phyloP scores from a whole-genome alignment of 2,797 vertebrate genomes.

The Danio choprae region DNA sequence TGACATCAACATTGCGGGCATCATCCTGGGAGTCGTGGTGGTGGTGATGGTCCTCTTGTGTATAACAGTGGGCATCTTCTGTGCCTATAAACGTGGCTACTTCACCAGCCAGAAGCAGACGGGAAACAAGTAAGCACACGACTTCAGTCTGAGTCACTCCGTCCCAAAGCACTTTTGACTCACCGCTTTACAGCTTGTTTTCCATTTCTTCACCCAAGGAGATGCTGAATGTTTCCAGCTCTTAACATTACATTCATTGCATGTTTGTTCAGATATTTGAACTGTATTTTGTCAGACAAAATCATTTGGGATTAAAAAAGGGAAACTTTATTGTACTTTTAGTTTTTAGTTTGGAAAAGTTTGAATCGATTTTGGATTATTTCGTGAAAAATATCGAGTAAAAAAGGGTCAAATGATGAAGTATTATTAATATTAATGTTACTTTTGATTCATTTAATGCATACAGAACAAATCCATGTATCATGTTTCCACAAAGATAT shows the following conservation, averaged over 20 bases:
- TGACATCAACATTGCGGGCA: constrained; percentile 90
- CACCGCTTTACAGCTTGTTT: constrained; percentile 11
- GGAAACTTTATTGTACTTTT: too few species aligned
- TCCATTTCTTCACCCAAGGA: neutral
- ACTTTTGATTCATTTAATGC: too few species aligned
- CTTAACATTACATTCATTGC: constrained; percentile 1
- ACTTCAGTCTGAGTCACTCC: constrained; percentile 31
- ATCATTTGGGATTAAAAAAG: too few species aligned
- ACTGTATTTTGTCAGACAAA: neutral
- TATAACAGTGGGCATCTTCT: constrained; percentile 92
- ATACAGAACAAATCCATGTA: too few species aligned
- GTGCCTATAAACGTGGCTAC: constrained; percentile 93
- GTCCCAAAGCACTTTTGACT: constrained; percentile 34
- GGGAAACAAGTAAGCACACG: constrained; percentile 86
- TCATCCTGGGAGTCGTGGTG: constrained; percentile 90
- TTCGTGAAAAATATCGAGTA: too few species aligned
- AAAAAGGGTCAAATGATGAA: too few species aligned
- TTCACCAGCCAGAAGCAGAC: constrained; percentile 87
- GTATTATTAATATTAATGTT: too few species aligned
- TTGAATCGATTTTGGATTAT: too few species aligned
- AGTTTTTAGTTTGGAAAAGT: too few species aligned
- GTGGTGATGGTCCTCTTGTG: constrained; percentile 87
- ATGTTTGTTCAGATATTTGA: neutral
- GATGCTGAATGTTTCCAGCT: neutral
- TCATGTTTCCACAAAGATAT: too few species aligned